Evolutionary conservation across 2,888 invertebrate genomes (phyloP).

Genomic region (Heliconius ismenius): DNA sequence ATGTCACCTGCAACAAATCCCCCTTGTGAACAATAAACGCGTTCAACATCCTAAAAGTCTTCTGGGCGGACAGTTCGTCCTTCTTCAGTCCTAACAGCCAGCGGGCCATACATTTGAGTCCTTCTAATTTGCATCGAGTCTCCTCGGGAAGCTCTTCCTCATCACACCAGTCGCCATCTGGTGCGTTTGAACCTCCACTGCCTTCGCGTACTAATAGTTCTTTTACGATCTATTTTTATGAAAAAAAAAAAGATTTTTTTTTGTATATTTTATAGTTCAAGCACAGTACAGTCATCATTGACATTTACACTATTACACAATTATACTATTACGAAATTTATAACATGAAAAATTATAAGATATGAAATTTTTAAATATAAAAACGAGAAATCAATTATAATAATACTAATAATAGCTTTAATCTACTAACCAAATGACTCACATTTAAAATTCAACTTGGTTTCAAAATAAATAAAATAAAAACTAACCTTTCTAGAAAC

Average conservation of each 20-base stretch:
- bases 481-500: constrained; percentile 88
- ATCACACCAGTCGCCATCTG: constrained; percentile 88
- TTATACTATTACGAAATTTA: background rate
- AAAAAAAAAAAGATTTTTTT: background rate
- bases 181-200: constrained; percentile 79
- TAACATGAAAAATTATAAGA: background rate
- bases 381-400: too few species aligned
- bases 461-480: background rate
- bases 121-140: constrained; percentile 95
- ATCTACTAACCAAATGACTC: too few species aligned
- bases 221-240: constrained; percentile 89
- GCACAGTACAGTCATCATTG: background rate
- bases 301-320: too few species aligned
- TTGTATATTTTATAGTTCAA: background rate
- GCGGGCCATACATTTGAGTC: constrained; percentile 97
- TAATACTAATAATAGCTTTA: too few species aligned
- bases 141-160: constrained; percentile 94
- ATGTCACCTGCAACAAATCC: constrained; percentile 85
- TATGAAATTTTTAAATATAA: too few species aligned
- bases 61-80: constrained; percentile 93
- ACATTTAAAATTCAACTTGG: background rate
- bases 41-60: constrained; percentile 96
- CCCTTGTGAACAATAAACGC: constrained; percentile 97
- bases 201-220: constrained; percentile 94
- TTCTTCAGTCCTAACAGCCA: constrained; percentile 96